These are phyloP conservation scores for Pogonognathellus flavescens DNA, from an alignment of 1,140 invertebrate species.

Conservation along the genomic window DNA sequence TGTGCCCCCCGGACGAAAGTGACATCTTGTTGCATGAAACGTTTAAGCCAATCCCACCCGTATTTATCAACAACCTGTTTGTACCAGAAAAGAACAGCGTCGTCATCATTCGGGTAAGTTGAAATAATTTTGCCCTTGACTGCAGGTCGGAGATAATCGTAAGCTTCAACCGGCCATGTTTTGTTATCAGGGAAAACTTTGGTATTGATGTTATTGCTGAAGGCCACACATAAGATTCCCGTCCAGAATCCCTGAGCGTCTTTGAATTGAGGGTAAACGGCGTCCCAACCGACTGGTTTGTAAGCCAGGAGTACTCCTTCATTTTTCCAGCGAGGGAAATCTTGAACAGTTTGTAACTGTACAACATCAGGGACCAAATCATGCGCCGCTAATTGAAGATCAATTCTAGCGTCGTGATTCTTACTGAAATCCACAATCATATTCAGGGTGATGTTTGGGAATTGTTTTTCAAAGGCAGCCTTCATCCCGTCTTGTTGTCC, in stretches of 20 bases:
- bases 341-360: conserved; percentile 52
- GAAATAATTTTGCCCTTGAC: conserved; percentile 51
- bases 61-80: conserved; percentile 59
- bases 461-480: not conserved
- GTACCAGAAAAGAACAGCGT: conserved; percentile 57
- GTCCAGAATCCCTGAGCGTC: conserved; percentile 48
- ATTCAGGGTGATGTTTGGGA: conserved; percentile 28
- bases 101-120: conserved; percentile 62
- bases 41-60: conserved; percentile 27
- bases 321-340: conserved; percentile 48
- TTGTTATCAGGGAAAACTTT: conserved; percentile 19
- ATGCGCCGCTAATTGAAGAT: conserved; percentile 14
- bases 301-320: conserved; percentile 45
- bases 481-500: conserved; percentile 37
- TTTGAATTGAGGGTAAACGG: conserved; percentile 43
- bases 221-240: conserved; percentile 9
- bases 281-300: conserved; percentile 49
- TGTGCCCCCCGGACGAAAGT: conserved; percentile 48
- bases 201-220: conserved; percentile 47
- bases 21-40: conserved; percentile 26
- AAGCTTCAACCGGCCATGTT: conserved; percentile 52
- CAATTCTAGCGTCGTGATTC: conserved; percentile 47
- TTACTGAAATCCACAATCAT: conserved; percentile 55
- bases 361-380: conserved; percentile 32
- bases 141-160: conserved; percentile 50